Conservation (phyloP, 2,797 vertebrate genomes). For the Furcifer pardalis region DNA sequence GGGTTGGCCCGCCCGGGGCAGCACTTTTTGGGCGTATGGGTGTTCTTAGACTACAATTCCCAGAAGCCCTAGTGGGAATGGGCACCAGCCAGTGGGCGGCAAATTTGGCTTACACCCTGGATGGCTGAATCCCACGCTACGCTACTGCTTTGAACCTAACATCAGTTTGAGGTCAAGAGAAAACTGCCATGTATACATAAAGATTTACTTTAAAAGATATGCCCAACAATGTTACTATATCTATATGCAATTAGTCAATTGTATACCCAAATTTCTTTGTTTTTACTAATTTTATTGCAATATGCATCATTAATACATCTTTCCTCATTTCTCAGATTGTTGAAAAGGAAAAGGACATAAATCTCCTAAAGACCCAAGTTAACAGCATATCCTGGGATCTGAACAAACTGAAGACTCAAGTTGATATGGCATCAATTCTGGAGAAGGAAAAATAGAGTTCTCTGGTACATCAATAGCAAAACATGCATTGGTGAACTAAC, state of each 20-base stretch:
- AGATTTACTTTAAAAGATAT: too few relatives aligned
- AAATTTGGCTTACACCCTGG: too few relatives aligned
- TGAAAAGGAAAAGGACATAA: slow-evolving; percentile 37
- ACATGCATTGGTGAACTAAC: not conserved
- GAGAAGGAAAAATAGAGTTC: slow-evolving; percentile 41
- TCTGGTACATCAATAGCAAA: slow-evolving; percentile 5
- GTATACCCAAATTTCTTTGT: slow-evolving; percentile 13
- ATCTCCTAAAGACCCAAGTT: slow-evolving; percentile 18
- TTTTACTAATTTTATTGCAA: not conserved
- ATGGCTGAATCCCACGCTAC: too few relatives aligned
- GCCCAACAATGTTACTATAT: not conserved
- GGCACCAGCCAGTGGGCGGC: too few relatives aligned
- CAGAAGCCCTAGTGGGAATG: too few relatives aligned
- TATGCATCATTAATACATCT: slow-evolving; percentile 32
- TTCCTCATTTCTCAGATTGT: slow-evolving; percentile 14
- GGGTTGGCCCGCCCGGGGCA: too few relatives aligned
- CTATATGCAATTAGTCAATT: not conserved
- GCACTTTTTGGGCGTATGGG: too few relatives aligned
- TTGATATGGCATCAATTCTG: slow-evolving; percentile 29
- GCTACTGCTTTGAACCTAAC: too few relatives aligned
- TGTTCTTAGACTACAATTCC: too few relatives aligned
- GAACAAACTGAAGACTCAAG: slow-evolving; percentile 41
- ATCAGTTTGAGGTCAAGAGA: too few relatives aligned
- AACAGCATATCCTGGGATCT: slow-evolving; percentile 30
- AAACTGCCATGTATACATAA: too few relatives aligned